Evolutionary conservation across 2,797 vertebrate species (phyloP), one percentile per base, ranked within the genome.

Genomic region (Agapornis canus): DNA sequence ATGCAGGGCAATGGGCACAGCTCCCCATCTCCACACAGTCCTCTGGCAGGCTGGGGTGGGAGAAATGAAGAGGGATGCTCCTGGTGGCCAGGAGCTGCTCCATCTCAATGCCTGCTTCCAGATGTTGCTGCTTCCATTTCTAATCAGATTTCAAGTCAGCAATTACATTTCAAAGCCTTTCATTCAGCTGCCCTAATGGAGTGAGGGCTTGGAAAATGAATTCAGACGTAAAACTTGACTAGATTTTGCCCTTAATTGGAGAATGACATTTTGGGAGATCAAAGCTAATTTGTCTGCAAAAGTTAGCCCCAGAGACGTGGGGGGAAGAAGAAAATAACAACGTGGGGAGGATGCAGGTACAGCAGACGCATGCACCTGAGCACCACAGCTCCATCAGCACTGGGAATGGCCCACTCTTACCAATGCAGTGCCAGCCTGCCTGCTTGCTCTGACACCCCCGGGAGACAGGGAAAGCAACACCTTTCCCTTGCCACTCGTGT

Each of bases 161-260:
- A 95, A 96, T 97, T 97, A 96, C 95, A 96, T 96, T 95, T 96
- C 97, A 95, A 96, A 96, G 95, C 92, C 96, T 96, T 96, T 96
- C 94, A 92, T 95, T 96, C 87, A 91, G 93, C 95, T 95, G 92
- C 96, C 96, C 96, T 96, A 96, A 96, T 96, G 96, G 96, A 97
- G 96, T 96, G 97, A 97, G 96, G 95, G 95, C 95, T 93, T 75
- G 85, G 95, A 93, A 96, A 97, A 97, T 96, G 96, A 97, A 97
- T 97, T 95, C 94, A 93, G 97, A 96, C 95, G 63, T 94, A 96
- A 97, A 97, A 97, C 96, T 96, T 95, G 95, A 96, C 95, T 96
- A 94, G 96, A 96, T 97, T 97, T 95, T 90, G 96, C 94, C 95
- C 89, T 95, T 96, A 96, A 97, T 96, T 96, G 94, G 86, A 94